phyloP scores from a whole-genome alignment of 2,797 vertebrate species.

The Urosaurus nigricauda region DNA sequence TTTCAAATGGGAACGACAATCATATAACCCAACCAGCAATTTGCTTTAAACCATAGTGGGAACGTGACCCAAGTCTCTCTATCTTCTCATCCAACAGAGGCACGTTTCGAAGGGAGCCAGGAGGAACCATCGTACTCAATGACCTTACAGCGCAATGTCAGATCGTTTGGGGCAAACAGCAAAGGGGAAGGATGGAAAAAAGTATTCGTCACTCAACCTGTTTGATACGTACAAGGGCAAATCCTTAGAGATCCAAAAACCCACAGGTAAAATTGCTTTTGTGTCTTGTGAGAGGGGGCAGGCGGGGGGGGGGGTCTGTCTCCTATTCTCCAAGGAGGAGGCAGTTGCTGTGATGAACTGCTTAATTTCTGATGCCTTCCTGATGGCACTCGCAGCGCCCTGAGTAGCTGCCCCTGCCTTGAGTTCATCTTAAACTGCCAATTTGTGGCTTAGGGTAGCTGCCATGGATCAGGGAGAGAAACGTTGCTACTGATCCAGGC shows the following conservation, averaged over 20 bases:
- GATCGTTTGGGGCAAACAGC: conserved; percentile 99
- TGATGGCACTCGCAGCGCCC: conserved; percentile 54
- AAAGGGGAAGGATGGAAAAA: conserved; percentile 99
- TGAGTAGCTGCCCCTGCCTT: conserved; percentile 39
- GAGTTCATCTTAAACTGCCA: background rate
- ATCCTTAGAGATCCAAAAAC: conserved; percentile 98
- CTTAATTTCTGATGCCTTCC: conserved; percentile 4
- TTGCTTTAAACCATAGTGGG: too few species aligned
- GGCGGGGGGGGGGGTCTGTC: background rate
- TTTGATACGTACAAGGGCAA: conserved; percentile 99
- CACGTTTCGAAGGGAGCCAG: conserved; percentile 82
- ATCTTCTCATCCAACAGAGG: conserved; percentile 66
- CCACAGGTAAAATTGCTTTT: conserved; percentile 82
- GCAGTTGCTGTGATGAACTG: conserved; percentile 38
- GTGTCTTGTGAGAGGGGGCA: rapidly evolving
- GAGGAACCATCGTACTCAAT: conserved; percentile 97
- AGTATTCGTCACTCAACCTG: conserved; percentile 98
- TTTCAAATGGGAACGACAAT: too few species aligned
- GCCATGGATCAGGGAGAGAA: background rate
- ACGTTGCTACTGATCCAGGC: background rate
- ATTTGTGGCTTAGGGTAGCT: background rate
- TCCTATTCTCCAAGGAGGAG: background rate
- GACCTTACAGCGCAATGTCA: conserved; percentile 99
- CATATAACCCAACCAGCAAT: too few species aligned
- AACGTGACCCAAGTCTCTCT: too few species aligned